Evolutionary conservation across 1,140 invertebrate genomes (phyloP).

Genomic region (Temnothorax nylanderi): DNA sequence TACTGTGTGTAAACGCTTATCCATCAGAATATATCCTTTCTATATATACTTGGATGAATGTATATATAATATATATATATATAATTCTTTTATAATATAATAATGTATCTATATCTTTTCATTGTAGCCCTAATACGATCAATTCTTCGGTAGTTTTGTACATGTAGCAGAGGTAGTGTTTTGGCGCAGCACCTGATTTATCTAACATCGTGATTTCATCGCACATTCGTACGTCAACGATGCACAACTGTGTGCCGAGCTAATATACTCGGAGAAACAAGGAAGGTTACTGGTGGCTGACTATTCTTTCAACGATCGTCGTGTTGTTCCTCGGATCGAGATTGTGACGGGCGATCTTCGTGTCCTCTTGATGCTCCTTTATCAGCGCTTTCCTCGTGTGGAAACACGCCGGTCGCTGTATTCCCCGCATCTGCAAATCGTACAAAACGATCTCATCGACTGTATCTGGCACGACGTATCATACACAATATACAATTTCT

Average conservation of each 20-base stretch:
- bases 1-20: constrained; percentile 66
- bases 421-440: constrained; percentile 75
- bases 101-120: constrained; percentile 64
- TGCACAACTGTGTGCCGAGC: constrained; percentile 29
- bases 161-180: constrained; percentile 82
- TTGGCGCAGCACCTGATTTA: constrained; percentile 79
- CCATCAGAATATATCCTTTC: constrained; percentile 74
- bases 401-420: constrained; percentile 68
- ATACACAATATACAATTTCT: neutral
- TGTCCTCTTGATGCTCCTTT: constrained; percentile 61
- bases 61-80: constrained; percentile 66
- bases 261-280: constrained; percentile 37
- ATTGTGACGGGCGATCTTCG: constrained; percentile 58
- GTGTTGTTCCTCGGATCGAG: constrained; percentile 58
- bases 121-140: constrained; percentile 78
- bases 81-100: constrained; percentile 58
- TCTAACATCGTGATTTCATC: constrained; percentile 70
- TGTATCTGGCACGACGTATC: neutral
- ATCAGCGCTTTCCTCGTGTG: constrained; percentile 67
- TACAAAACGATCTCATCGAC: neutral
- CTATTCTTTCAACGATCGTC: constrained; percentile 40
- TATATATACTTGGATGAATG: constrained; percentile 60
- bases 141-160: constrained; percentile 81
- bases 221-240: constrained; percentile 17
- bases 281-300: constrained; percentile 58